Percentiles rank a stretch among this genome's conserved stretches.
phyloP scores from a whole-genome alignment of 2,797 vertebrate species.

The Scleropages formosus region DNA sequence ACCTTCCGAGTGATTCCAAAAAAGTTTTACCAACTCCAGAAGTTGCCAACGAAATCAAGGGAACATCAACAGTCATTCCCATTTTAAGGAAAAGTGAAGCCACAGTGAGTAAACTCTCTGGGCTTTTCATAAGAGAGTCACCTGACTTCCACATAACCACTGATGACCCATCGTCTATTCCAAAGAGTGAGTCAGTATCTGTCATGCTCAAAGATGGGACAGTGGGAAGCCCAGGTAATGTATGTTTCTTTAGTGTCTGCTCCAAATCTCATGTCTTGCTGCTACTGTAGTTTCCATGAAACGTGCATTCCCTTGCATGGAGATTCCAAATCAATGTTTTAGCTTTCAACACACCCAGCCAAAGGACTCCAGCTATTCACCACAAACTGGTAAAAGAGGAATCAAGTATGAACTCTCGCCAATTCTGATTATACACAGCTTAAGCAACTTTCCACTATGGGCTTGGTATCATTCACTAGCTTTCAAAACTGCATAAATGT shows the following conservation, averaged over 20 bases:
- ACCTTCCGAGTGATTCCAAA: not conserved
- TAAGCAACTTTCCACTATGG: not conserved
- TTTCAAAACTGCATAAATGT: not conserved
- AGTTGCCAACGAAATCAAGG: not conserved
- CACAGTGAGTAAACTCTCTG: not conserved
- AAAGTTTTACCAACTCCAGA: conserved; percentile 19
- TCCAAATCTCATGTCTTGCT: not conserved
- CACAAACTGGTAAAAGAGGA: conserved; percentile 9
- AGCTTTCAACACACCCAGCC: not conserved
- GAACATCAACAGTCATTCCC: not conserved
- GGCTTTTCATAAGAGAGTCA: not conserved
- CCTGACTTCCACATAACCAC: not conserved
- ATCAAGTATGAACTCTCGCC: not conserved
- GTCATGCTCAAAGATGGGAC: not conserved
- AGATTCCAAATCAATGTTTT: not conserved
- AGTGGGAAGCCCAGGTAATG: conserved; percentile 31
- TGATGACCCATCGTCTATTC: not conserved
- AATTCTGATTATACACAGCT: conserved; percentile 1
- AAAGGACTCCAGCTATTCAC: not conserved
- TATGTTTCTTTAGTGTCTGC: not conserved
- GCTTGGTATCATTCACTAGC: not conserved
- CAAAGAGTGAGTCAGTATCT: not conserved
- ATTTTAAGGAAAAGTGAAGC: conserved; percentile 5
- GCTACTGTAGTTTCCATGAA: not conserved
- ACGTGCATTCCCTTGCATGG: not conserved